Evolutionary conservation across 2,797 vertebrate genomes (phyloP).

Genomic region (Tragopan temminckii): DNA sequence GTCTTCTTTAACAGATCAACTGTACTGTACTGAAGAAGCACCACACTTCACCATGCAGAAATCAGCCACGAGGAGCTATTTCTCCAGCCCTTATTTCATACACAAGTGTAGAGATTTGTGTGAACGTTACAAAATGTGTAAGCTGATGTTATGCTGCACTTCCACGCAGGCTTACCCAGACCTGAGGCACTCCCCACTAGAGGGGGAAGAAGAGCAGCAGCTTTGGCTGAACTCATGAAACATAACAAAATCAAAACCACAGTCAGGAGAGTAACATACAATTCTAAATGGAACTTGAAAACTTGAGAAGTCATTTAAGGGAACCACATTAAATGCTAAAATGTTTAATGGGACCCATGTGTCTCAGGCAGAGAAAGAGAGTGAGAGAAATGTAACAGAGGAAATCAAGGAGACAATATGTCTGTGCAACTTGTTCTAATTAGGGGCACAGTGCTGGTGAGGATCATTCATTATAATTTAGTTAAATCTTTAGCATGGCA

Average conservation of each 20-base stretch:
- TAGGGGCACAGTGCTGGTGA: slow-evolving; percentile 83
- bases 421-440: slow-evolving; percentile 88
- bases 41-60: background rate
- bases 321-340: slow-evolving; percentile 88
- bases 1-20: background rate
- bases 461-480: slow-evolving; percentile 85
- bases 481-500: slow-evolving; percentile 81
- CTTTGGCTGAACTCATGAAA: slow-evolving; percentile 64
- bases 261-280: slow-evolving; percentile 80
- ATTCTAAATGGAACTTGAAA: slow-evolving; percentile 86
- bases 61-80: background rate
- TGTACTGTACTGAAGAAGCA: background rate
- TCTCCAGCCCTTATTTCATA: background rate
- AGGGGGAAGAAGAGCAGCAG: slow-evolving; percentile 77
- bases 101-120: background rate
- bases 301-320: slow-evolving; percentile 88
- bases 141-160: rapidly evolving
- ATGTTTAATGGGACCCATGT: slow-evolving; percentile 89
- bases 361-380: slow-evolving; percentile 84
- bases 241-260: slow-evolving; percentile 80
- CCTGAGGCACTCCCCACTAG: slow-evolving; percentile 72
- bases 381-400: slow-evolving; percentile 85
- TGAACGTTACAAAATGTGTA: background rate
- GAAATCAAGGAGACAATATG: slow-evolving; percentile 88
- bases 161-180: background rate